Percentiles rank a stretch among this genome's conserved stretches.
Evolutionary conservation across 2,797 vertebrate species (phyloP).

Genomic region (Diplodus puntazzo): DNA sequence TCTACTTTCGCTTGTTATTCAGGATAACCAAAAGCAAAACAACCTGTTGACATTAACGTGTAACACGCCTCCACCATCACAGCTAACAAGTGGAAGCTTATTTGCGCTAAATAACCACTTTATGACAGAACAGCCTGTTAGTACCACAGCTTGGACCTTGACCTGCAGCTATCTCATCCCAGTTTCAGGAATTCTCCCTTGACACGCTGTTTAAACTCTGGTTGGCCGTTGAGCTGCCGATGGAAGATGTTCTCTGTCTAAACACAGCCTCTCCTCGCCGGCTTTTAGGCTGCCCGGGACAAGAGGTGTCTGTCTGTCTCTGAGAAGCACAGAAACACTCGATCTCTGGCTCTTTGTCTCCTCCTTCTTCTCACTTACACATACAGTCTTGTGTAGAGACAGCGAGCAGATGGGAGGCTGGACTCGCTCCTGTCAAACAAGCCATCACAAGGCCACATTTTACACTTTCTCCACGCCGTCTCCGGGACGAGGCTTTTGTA

Average conservation of each 20-base stretch:
- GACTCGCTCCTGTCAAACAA: constrained; percentile 74
- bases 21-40: constrained; percentile 27
- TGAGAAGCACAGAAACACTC: constrained; percentile 13
- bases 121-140: constrained; percentile 13
- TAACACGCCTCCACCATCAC: background rate
- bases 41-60: constrained; percentile 19
- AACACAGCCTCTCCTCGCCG: constrained; percentile 58
- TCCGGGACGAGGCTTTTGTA: constrained; percentile 17
- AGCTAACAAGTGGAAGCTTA: background rate
- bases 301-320: constrained; percentile 36
- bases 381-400: constrained; percentile 46
- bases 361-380: constrained; percentile 33
- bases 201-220: constrained; percentile 59
- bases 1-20: constrained; percentile 20
- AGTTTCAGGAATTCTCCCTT: constrained; percentile 35
- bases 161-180: constrained; percentile 20
- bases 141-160: constrained; percentile 10
- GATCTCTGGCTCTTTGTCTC: constrained; percentile 18
- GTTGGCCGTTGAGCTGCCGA: constrained; percentile 43
- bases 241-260: constrained; percentile 65
- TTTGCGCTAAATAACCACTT: background rate
- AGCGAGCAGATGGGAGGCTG: constrained; percentile 62
- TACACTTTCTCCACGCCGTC: constrained; percentile 44
- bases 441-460: constrained; percentile 55
- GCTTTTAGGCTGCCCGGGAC: constrained; percentile 62